A percentile compares a stretch with the other conserved stretches of the same genome.
Conservation (phyloP, 2,113 vertebrate species). For the Orientallactaga bullata region DNA sequence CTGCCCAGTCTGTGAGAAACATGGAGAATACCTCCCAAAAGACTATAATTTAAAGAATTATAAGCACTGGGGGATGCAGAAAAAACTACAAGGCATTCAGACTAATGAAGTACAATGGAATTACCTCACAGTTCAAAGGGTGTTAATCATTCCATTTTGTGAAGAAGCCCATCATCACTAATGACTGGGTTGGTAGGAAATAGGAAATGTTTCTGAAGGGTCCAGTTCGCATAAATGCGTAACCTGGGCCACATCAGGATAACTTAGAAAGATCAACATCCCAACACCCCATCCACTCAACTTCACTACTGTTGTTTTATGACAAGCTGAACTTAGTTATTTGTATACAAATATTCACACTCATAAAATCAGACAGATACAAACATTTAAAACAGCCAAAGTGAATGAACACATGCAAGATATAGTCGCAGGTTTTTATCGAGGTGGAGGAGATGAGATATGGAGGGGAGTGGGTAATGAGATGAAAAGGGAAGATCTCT, state of each 20-base stretch:
- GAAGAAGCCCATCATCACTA: constrained; percentile 71
- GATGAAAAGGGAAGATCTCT: accelerated
- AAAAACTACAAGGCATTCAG: constrained; percentile 13
- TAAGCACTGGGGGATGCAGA: neutral
- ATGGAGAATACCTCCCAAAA: neutral
- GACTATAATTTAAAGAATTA: constrained; percentile 13
- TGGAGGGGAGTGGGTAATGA: neutral
- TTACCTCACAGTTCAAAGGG: constrained; percentile 75
- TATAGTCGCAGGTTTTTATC: neutral
- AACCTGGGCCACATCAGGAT: neutral
- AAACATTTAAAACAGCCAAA: neutral
- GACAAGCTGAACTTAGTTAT: neutral
- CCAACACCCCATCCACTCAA: neutral
- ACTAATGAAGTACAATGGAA: constrained; percentile 3
- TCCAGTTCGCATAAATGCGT: constrained; percentile 13
- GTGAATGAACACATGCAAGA: neutral
- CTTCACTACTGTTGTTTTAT: neutral
- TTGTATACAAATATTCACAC: neutral
- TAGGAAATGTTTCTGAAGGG: constrained; percentile 64
- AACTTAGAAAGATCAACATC: constrained; percentile 54
- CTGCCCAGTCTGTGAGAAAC: neutral
- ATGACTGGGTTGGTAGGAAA: constrained; percentile 59
- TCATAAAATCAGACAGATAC: neutral
- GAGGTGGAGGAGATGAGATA: neutral
- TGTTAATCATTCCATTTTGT: constrained; percentile 36